Evolutionary conservation across 64 coral and sea anemone genomes (phyloP).

Genomic region (Stylophora pistillata): DNA sequence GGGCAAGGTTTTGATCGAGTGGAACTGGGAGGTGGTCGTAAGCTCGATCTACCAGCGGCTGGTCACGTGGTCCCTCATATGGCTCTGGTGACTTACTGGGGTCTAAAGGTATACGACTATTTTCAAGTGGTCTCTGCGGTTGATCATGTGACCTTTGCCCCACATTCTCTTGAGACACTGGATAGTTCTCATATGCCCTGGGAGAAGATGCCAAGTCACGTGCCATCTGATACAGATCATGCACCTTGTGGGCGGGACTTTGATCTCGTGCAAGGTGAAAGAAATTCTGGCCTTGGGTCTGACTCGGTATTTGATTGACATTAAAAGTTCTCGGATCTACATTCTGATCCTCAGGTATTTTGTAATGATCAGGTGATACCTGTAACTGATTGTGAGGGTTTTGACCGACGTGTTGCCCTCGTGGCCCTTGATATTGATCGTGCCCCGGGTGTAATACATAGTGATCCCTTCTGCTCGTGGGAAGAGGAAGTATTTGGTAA

Average conservation of each 20-base stretch:
- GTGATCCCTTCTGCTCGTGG: constrained; percentile 23
- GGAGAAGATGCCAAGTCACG: constrained; percentile 11
- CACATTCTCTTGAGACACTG: background rate
- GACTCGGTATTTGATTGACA: constrained; percentile 17
- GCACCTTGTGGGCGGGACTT: background rate
- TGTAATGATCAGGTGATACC: background rate
- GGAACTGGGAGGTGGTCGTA: constrained; percentile 11
- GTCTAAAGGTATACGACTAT: constrained; percentile 4
- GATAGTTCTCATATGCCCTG: constrained; percentile 6
- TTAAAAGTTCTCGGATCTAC: background rate
- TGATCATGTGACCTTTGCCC: constrained; percentile 1
- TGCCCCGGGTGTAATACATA: constrained; percentile 4
- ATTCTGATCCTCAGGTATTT: background rate
- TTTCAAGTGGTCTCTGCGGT: background rate
- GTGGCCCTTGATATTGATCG: constrained; percentile 16
- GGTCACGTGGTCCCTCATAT: background rate
- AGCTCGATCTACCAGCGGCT: background rate
- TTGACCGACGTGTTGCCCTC: background rate
- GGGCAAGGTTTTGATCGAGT: constrained; percentile 6
- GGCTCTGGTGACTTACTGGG: background rate
- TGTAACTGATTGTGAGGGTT: constrained; percentile 10
- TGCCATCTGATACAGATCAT: constrained; percentile 28
- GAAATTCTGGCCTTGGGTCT: background rate
- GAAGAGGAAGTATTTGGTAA: constrained; percentile 40
- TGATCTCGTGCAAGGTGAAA: background rate